Percentiles rank a stretch among this genome's conserved stretches.
phyloP scores from a whole-genome alignment of 2,888 invertebrate species.

The Ormia ochracea region DNA sequence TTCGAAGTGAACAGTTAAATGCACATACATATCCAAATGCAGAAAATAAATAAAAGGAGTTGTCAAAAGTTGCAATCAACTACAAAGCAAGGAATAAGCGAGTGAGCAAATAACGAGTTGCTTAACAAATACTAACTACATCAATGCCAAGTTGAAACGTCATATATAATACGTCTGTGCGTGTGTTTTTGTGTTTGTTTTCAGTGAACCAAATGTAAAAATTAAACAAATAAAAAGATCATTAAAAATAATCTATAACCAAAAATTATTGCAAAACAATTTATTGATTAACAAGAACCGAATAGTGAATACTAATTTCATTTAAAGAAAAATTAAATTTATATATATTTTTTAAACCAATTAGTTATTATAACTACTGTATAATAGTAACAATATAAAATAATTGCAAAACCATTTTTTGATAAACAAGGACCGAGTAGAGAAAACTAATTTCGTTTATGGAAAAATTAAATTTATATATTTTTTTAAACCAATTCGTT shows the following conservation, averaged over 20 bases:
- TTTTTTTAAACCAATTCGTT: constrained; percentile 1
- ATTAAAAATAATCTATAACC: not conserved
- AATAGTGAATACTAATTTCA: too few relatives aligned
- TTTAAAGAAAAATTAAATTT: too few relatives aligned
- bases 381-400: too few relatives aligned
- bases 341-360: too few relatives aligned
- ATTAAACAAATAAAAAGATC: not conserved
- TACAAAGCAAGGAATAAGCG: constrained; percentile 15
- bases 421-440: too few relatives aligned
- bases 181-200: not conserved
- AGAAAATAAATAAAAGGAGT: constrained; percentile 39
- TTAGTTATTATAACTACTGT: too few relatives aligned
- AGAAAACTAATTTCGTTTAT: too few relatives aligned
- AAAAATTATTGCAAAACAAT: too few relatives aligned
- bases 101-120: constrained; percentile 20
- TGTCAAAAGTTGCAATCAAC: constrained; percentile 47
- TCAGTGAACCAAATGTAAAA: constrained; percentile 10
- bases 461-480: constrained; percentile 13
- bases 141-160: constrained; percentile 57
- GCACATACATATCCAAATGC: not conserved
- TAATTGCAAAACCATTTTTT: too few relatives aligned
- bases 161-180: constrained; percentile 11
- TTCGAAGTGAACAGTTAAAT: constrained; percentile 25
- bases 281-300: too few relatives aligned
- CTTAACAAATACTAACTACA: constrained; percentile 4